Evolutionary conservation across 2,113 vertebrate genomes (phyloP), one percentile per base, ranked within the genome.

Genomic region (Lynx canadensis): DNA sequence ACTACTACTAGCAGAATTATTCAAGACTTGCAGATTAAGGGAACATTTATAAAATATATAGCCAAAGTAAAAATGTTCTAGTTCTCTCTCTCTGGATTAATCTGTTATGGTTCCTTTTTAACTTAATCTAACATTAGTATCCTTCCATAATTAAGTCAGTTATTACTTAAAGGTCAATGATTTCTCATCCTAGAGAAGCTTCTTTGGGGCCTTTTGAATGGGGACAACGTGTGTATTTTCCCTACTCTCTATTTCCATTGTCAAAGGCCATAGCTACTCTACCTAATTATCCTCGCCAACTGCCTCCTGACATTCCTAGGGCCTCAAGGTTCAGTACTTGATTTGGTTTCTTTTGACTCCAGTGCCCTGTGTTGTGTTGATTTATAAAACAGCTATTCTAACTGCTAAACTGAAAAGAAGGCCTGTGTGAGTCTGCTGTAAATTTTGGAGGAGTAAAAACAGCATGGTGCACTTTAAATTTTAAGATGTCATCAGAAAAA

Each of bases 81-180:
- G 52, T 95, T 86, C 85, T 79, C 36, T 89, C 45, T 84, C 18
- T 86, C 69, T 41, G 38, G 25, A 45, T 81, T 96, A 81, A 78
- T 63, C 16, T 69, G 15, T 93, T 65, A 55, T 45, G 10, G 23
- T 86, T 23, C 14, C 81, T 60, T 96, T 88, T 55, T 18, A 73
- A 86, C 60, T 86, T 68, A 48, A 68, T 63, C 52, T 92, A 69
- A 76, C 50, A 41, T 66, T 60, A 63, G 36, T 74, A 25, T 87
- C 57, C 41, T 57, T 69, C 14, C 19, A 71, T 29, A 93, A 93
- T 63, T 82, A 91, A 71, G 92, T 60, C 16, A 91, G 1, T 78
- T 45, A 68, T 90, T 91, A 68, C 50, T 88, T 78, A 91, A 91
- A 87, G 33, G 31, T 48, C 91, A 88, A 3, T 94, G 60, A 73